These are phyloP conservation scores for Stigmatopora argus DNA, from an alignment of 2,113 vertebrate genomes.

Conservation along the genomic window DNA sequence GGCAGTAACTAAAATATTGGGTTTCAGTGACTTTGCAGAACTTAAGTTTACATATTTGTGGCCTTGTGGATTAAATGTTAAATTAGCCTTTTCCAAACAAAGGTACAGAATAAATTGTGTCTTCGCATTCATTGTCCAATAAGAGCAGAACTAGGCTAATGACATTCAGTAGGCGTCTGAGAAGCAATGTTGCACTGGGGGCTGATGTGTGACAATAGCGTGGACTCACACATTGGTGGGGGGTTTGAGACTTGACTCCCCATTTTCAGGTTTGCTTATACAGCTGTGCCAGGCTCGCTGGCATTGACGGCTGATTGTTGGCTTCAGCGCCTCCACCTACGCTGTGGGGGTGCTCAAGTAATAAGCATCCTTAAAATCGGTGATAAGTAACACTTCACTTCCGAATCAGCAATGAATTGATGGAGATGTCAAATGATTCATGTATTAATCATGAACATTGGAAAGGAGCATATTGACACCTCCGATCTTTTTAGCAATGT, in stretches of 20 bases:
- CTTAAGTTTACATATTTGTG: not conserved
- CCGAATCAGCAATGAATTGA: constrained; percentile 7
- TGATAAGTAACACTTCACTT: constrained; percentile 39
- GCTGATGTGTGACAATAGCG: constrained; percentile 60
- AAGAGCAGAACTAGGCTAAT: not conserved
- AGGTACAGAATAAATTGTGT: constrained; percentile 8
- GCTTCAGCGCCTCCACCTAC: constrained; percentile 53
- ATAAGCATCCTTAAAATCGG: constrained; percentile 48
- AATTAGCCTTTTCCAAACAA: not conserved
- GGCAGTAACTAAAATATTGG: not conserved
- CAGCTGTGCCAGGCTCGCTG: constrained; percentile 57
- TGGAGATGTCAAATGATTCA: constrained; percentile 45
- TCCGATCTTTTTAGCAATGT: constrained; percentile 41
- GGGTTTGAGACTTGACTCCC: constrained; percentile 53
- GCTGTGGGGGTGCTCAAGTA: constrained; percentile 32
- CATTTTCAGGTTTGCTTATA: constrained; percentile 60
- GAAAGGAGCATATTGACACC: constrained; percentile 45
- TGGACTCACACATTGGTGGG: constrained; percentile 42
- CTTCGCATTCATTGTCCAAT: not conserved
- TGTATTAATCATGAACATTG: constrained; percentile 41
- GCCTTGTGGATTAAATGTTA: not conserved
- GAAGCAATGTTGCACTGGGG: constrained; percentile 24
- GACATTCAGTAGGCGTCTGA: constrained; percentile 38
- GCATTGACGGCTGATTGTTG: constrained; percentile 47
- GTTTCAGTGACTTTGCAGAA: not conserved